Conservation (phyloP, 2,888 invertebrate species). For the Dolichomitus sp. region DNA sequence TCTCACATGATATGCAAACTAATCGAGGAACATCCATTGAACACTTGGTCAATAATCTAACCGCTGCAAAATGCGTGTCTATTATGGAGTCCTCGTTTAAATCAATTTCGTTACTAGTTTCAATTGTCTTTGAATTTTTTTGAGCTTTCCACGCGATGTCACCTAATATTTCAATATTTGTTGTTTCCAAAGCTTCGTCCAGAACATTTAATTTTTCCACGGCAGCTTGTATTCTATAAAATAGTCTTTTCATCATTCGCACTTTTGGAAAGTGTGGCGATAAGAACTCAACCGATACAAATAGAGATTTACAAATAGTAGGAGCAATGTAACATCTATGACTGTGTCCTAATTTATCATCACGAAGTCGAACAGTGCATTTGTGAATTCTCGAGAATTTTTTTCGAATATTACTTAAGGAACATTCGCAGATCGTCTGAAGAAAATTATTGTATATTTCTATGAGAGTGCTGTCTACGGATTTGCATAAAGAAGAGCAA, state of each 20-base stretch:
- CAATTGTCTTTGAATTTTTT: slow-evolving; percentile 16
- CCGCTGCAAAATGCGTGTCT: slow-evolving; percentile 54
- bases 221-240: slow-evolving; percentile 34
- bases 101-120: slow-evolving; percentile 46
- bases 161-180: slow-evolving; percentile 31
- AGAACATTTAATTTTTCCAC: slow-evolving; percentile 20
- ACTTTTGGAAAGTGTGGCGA: slow-evolving; percentile 66
- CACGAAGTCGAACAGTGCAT: slow-evolving; percentile 43
- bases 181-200: slow-evolving; percentile 55
- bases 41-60: slow-evolving; percentile 60
- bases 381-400: slow-evolving; percentile 6
- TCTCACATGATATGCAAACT: slow-evolving; percentile 70
- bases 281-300: slow-evolving; percentile 64
- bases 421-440: slow-evolving; percentile 15
- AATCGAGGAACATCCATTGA: slow-evolving; percentile 63
- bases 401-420: slow-evolving; percentile 36
- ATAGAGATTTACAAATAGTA: slow-evolving; percentile 61
- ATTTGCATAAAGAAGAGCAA: slow-evolving; percentile 47
- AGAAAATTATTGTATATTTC: slow-evolving; percentile 25
- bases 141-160: slow-evolving; percentile 37
- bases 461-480: slow-evolving; percentile 16
- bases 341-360: slow-evolving; percentile 53
- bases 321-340: slow-evolving; percentile 50
- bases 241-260: slow-evolving; percentile 52
- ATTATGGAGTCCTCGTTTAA: slow-evolving; percentile 65